These are phyloP conservation scores for Agrotis segetum DNA, from an alignment of 2,888 invertebrate species.

Conservation along the genomic window DNA sequence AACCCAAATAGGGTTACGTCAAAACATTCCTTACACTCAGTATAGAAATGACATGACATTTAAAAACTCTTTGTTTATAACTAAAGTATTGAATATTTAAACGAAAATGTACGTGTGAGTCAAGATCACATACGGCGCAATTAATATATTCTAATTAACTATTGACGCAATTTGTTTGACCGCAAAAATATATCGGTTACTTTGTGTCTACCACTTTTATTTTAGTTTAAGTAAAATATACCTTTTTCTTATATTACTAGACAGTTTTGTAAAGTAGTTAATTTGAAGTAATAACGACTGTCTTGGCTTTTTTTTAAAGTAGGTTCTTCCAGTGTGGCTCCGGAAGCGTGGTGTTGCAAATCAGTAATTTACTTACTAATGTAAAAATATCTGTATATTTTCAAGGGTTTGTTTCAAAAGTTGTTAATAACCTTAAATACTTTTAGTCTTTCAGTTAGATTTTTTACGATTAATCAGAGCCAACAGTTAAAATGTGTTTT, in stretches of 20 bases:
- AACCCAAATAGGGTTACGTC: no score
- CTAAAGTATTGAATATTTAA: constrained; percentile 26
- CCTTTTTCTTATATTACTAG: not conserved
- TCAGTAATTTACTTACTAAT: no score
- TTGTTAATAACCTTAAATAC: no score
- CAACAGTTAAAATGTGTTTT: not conserved
- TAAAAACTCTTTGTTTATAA: constrained; percentile 15
- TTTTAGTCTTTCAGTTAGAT: not conserved
- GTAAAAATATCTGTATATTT: no score
- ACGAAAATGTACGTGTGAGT: constrained; percentile 19
- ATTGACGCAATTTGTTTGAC: constrained; percentile 39
- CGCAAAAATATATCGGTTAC: constrained; percentile 29
- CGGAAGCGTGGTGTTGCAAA: no score
- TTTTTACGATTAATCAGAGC: not conserved
- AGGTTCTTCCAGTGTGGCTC: no score
- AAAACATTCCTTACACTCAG: not conserved
- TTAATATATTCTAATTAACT: constrained; percentile 33
- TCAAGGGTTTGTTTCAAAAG: no score
- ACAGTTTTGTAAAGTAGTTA: not conserved
- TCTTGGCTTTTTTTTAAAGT: not conserved
- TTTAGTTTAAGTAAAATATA: not conserved
- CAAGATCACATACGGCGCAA: constrained; percentile 27
- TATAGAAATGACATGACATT: constrained; percentile 15
- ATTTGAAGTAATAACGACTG: not conserved
- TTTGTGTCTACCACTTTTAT: constrained; percentile 9